phyloP scores from a whole-genome alignment of 2,113 vertebrate species.

The Cyrtonyx montezumae region DNA sequence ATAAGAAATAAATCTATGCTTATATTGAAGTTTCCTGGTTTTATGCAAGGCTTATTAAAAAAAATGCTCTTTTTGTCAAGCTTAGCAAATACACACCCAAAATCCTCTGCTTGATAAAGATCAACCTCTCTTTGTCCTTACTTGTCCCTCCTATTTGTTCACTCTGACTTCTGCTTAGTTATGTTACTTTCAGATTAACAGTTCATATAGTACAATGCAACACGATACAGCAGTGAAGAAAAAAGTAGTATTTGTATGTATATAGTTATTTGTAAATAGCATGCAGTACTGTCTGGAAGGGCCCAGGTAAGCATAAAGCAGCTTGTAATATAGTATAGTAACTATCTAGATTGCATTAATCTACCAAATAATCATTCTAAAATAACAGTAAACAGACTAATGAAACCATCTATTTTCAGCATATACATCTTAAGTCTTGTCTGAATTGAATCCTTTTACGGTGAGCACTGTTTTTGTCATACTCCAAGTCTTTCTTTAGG shows the following conservation, averaged over 20 bases:
- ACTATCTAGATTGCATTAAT: neutral
- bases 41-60: neutral
- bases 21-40: neutral
- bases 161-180: neutral
- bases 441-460: neutral
- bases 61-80: neutral
- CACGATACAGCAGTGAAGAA: neutral
- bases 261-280: neutral
- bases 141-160: neutral
- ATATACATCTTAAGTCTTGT: neutral
- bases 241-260: neutral
- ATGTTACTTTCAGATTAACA: neutral
- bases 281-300: neutral
- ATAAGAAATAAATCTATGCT: neutral
- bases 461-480: neutral
- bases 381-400: neutral
- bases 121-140: neutral
- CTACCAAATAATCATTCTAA: neutral
- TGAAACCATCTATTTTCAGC: neutral
- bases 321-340: neutral
- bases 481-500: neutral
- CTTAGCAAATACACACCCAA: neutral
- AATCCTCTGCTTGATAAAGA: neutral
- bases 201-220: neutral
- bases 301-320: neutral